Conservation (phyloP, 2,797 vertebrate genomes). For the Hyperoplus immaculatus region DNA sequence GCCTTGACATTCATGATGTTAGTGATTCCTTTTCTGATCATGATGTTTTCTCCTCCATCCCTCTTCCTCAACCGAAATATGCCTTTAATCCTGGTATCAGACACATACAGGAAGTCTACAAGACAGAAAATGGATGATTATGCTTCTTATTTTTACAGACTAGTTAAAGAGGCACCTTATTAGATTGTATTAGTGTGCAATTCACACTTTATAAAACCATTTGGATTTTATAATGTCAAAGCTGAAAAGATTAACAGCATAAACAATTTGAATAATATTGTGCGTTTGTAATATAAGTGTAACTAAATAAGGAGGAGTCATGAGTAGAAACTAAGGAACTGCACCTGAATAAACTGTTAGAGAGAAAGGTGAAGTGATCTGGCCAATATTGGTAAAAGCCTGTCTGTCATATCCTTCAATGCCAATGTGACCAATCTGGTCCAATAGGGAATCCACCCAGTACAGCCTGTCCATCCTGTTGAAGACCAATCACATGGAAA, state of each 20-base stretch:
- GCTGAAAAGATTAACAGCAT: neutral
- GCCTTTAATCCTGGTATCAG: constrained; percentile 77
- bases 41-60: constrained; percentile 78
- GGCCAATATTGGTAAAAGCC: constrained; percentile 79
- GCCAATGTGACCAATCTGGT: constrained; percentile 76
- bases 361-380: constrained; percentile 83
- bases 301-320: neutral
- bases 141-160: neutral
- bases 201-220: neutral
- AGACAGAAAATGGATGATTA: constrained; percentile 3
- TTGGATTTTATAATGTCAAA: constrained; percentile 5
- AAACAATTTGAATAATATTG: neutral
- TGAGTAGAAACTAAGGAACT: neutral
- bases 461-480: constrained; percentile 79
- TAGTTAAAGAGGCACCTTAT: neutral
- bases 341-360: constrained; percentile 81
- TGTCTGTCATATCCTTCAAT: constrained; percentile 76
- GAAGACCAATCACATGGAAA: constrained; percentile 15
- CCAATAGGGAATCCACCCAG: constrained; percentile 83
- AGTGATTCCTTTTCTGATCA: constrained; percentile 80
- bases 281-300: neutral
- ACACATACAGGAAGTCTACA: constrained; percentile 80
- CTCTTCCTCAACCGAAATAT: constrained; percentile 83
- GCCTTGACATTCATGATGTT: constrained; percentile 81
- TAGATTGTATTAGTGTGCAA: no score